phyloP scores from a whole-genome alignment of 92 coral and sea anemone species.

The Nematostella vectensis region DNA sequence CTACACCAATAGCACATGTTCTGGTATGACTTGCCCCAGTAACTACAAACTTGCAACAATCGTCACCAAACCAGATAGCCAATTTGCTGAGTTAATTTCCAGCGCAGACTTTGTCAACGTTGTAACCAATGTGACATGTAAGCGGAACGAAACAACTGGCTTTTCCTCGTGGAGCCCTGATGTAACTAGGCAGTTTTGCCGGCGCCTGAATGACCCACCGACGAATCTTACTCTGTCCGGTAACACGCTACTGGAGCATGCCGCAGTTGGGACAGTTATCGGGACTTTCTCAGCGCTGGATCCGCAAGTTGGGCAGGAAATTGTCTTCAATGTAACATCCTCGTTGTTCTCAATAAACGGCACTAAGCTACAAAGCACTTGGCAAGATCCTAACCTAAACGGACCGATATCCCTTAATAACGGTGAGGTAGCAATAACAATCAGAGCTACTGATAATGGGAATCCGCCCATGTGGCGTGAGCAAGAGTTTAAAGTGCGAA shows the following conservation, averaged over 20 bases:
- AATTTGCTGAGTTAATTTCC: too few relatives aligned
- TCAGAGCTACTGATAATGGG: conserved; percentile 39
- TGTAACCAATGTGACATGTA: too few relatives aligned
- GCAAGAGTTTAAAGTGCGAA: conserved; percentile 22
- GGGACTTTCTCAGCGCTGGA: conserved; percentile 51
- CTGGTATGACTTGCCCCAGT: too few relatives aligned
- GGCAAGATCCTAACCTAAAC: conserved; percentile 34
- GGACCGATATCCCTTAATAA: conserved; percentile 22
- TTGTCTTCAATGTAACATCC: conserved; percentile 31
- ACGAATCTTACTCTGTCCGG: conserved; percentile 38
- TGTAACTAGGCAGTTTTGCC: too few relatives aligned
- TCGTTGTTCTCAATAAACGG: conserved; percentile 28
- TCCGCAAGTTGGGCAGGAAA: conserved; percentile 46
- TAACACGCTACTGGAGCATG: conserved; percentile 44
- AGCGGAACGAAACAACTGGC: conserved; percentile 59
- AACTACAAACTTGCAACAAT: too few relatives aligned
- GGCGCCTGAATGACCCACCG: conserved; percentile 59
- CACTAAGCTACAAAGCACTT: conserved; percentile 21
- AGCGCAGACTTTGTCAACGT: too few relatives aligned
- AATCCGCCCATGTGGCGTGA: conserved; percentile 33
- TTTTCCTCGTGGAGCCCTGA: conserved; percentile 56
- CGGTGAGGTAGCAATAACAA: conserved; percentile 33
- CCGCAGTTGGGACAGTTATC: conserved; percentile 39
- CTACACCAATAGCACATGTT: too few relatives aligned
- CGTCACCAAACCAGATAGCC: too few relatives aligned